These are phyloP conservation scores for Manacus vitellinus DNA, from an alignment of 2,113 vertebrate genomes.

Conservation along the genomic window DNA sequence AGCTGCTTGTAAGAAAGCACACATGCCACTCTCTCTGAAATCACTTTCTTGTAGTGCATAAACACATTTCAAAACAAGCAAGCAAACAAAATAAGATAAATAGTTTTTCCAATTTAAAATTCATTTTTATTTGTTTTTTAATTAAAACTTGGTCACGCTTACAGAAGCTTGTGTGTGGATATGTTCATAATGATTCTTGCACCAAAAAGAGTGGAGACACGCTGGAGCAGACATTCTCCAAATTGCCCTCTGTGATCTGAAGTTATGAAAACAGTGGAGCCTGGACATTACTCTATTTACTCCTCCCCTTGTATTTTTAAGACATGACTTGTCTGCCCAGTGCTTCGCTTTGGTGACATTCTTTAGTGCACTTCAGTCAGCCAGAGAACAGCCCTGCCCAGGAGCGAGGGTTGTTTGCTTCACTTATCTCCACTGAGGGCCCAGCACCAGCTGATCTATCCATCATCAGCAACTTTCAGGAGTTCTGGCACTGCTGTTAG, in stretches of 20 bases:
- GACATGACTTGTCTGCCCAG: not conserved
- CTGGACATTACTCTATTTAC: not conserved
- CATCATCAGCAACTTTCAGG: not conserved
- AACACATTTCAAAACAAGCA: not conserved
- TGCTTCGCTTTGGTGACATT: not conserved
- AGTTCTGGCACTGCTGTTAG: conserved; percentile 18
- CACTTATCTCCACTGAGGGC: not conserved
- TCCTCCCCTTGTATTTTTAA: not conserved
- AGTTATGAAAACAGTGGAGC: not conserved
- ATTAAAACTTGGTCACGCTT: not conserved
- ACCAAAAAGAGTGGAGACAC: not conserved
- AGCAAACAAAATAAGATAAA: not conserved
- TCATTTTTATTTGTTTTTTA: not conserved
- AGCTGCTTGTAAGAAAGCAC: not conserved
- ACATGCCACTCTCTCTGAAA: not conserved
- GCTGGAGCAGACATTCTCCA: not conserved
- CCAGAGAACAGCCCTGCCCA: not conserved
- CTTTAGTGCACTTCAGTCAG: not conserved
- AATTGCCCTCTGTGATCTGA: fast-evolving
- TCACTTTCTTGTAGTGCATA: not conserved
- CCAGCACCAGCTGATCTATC: not conserved
- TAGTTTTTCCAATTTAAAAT: not conserved
- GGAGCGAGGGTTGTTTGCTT: not conserved
- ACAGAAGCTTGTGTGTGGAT: not conserved
- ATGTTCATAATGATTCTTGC: not conserved